These are phyloP conservation scores for Tonatia bakeri DNA, from an alignment of 2,113 vertebrate species.

Conservation along the genomic window DNA sequence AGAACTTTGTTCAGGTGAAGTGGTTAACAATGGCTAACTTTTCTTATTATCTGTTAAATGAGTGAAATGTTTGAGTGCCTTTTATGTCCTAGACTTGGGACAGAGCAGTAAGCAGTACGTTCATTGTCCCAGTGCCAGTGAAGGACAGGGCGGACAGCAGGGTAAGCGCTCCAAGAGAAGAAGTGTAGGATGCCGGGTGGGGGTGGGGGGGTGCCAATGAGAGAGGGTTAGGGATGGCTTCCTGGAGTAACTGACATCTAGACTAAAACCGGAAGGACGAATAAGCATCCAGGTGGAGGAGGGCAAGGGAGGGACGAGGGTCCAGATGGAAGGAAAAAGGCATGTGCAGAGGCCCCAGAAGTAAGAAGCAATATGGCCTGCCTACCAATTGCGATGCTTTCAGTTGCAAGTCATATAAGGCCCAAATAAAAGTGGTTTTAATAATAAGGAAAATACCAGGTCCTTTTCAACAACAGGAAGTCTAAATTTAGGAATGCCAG, in stretches of 20 bases:
- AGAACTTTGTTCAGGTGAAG: neutral
- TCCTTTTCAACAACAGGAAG: neutral
- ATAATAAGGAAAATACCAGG: neutral
- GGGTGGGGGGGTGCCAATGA: neutral
- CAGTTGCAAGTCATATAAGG: neutral
- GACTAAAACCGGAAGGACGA: neutral
- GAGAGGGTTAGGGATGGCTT: neutral
- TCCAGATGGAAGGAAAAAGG: neutral
- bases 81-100: neutral
- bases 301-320: neutral
- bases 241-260: neutral
- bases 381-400: neutral
- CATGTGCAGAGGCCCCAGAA: neutral
- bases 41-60: neutral
- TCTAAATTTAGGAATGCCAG: neutral
- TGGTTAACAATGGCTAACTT: neutral
- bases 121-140: neutral
- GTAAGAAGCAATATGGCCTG: neutral
- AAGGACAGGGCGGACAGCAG: neutral
- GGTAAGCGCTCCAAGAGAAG: neutral
- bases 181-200: neutral
- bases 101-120: neutral
- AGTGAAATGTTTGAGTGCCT: neutral
- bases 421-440: neutral
- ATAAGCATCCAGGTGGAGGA: neutral